Evolutionary conservation across 2,888 invertebrate genomes (phyloP).

Genomic region (Metopia argyrocephala): DNA sequence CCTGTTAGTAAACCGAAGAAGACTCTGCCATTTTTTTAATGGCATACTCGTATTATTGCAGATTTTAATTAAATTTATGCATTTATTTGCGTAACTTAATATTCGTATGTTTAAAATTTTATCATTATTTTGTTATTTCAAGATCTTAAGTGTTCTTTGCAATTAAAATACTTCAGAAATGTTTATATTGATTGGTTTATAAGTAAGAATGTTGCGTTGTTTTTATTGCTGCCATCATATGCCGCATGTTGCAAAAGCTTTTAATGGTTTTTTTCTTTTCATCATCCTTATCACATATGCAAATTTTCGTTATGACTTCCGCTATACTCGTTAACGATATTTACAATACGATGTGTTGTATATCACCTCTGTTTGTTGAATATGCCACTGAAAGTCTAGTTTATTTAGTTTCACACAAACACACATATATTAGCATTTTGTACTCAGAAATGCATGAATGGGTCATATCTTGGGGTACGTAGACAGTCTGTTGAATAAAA

Average conservation of each 20-base stretch:
- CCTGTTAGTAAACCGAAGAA: no score
- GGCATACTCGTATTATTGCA: conserved; percentile 41
- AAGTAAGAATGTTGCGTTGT: conserved; percentile 13
- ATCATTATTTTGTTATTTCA: conserved; percentile 14
- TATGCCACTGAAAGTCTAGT: neutral
- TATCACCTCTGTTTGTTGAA: neutral
- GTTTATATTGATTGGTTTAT: conserved; percentile 41
- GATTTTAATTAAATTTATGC: conserved; percentile 39
- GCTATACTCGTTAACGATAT: conserved; percentile 25
- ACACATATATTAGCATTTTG: no score
- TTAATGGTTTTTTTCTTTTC: neutral
- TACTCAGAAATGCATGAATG: no score
- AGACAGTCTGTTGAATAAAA: conserved; percentile 32
- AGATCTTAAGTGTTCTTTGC: conserved; percentile 57
- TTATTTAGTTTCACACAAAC: no score
- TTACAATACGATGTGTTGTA: neutral
- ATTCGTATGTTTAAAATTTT: neutral
- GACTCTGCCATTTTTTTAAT: conserved; percentile 22
- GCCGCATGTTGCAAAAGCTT: neutral
- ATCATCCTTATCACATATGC: conserved; percentile 51
- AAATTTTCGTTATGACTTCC: conserved; percentile 66
- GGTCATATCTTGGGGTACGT: neutral
- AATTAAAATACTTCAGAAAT: conserved; percentile 55
- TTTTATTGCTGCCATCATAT: neutral
- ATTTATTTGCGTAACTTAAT: neutral